These are phyloP conservation scores for Arctia plantaginis DNA, from an alignment of 2,888 invertebrate genomes.

Conservation along the genomic window DNA sequence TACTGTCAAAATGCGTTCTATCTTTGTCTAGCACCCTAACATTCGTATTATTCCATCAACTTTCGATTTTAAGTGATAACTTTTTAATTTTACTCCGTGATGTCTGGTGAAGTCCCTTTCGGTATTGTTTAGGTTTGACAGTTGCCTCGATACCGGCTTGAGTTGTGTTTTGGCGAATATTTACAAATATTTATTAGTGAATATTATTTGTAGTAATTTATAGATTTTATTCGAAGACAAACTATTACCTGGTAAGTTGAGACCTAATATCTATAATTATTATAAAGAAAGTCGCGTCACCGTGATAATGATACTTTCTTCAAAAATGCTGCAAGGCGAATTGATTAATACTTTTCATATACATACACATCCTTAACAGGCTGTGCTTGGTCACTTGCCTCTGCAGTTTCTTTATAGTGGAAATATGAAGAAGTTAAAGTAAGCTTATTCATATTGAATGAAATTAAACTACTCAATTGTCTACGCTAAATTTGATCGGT, in stretches of 20 bases:
- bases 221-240: background rate
- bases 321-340: background rate
- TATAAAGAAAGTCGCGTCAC: background rate
- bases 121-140: conserved; percentile 19
- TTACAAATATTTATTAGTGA: conserved; percentile 33
- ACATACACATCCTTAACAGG: background rate
- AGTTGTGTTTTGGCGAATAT: conserved; percentile 26
- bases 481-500: no score
- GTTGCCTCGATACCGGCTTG: conserved; percentile 14
- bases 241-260: conserved; percentile 11
- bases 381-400: background rate
- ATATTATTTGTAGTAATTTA: conserved; percentile 13
- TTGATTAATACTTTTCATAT: background rate
- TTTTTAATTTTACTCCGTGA: conserved; percentile 5
- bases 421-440: background rate
- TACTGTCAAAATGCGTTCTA: conserved; percentile 21
- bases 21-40: conserved; percentile 16
- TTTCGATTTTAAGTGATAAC: background rate
- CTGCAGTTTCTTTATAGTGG: background rate
- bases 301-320: background rate
- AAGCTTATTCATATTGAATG: background rate
- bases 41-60: background rate
- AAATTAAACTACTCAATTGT: background rate
- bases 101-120: background rate
- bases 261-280: no score